These are phyloP conservation scores for Drosophila varians DNA, from an alignment of 1,140 invertebrate genomes.

Conservation along the genomic window DNA sequence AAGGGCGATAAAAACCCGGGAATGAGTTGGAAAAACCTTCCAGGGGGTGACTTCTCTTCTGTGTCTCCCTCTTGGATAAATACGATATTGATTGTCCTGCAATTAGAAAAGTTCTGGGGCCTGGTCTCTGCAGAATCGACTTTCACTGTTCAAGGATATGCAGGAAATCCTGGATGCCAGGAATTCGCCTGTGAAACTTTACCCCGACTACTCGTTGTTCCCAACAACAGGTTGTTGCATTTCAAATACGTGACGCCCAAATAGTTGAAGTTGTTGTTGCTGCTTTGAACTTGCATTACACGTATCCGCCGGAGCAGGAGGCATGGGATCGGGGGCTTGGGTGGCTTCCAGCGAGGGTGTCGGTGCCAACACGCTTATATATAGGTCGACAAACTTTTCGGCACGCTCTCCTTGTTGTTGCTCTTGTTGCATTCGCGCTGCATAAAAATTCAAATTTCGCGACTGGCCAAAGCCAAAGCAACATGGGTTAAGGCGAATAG, in stretches of 20 bases:
- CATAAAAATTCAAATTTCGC: constrained; percentile 82
- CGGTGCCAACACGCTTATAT: constrained; percentile 64
- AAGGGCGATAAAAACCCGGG: not conserved
- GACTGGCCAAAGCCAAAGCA: constrained; percentile 48
- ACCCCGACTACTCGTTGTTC: too few relatives aligned
- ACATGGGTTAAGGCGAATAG: not conserved
- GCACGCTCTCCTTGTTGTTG: constrained; percentile 60
- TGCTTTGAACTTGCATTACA: constrained; percentile 79
- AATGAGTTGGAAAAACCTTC: not conserved
- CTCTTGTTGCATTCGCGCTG: constrained; percentile 46
- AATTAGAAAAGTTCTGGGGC: constrained; percentile 50
- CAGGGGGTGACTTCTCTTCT: constrained; percentile 21
- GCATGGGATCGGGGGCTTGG: not conserved
- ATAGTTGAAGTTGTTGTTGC: constrained; percentile 60
- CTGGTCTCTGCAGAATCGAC: constrained; percentile 11
- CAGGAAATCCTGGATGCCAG: constrained; percentile 24
- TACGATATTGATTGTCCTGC: constrained; percentile 51
- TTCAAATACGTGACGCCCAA: constrained; percentile 73
- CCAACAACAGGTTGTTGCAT: constrained; percentile 80
- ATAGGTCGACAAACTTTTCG: constrained; percentile 81
- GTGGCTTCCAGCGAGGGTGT: constrained; percentile 12
- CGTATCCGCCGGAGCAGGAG: constrained; percentile 53
- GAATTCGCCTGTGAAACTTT: constrained; percentile 21
- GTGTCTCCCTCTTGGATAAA: constrained; percentile 7
- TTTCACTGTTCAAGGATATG: constrained; percentile 46